These are phyloP conservation scores for Amiota minor DNA, from an alignment of 2,888 invertebrate species.

Conservation along the genomic window DNA sequence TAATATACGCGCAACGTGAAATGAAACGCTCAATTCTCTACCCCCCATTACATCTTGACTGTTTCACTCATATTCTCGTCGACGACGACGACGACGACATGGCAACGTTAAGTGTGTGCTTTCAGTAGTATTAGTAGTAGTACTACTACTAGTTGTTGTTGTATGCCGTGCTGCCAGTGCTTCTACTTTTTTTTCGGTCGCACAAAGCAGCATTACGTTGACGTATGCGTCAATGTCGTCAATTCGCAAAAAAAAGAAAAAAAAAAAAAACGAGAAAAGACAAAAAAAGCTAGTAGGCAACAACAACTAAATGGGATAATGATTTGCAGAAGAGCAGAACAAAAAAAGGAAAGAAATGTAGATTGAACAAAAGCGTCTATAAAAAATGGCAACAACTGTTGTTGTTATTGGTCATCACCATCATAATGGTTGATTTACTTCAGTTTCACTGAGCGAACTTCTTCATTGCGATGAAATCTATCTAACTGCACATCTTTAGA, in stretches of 20 bases:
- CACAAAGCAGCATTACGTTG: constrained; percentile 43
- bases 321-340: background rate
- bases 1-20: background rate
- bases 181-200: constrained; percentile 50
- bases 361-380: background rate
- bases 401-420: background rate
- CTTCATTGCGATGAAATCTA: no score
- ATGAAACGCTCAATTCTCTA: background rate
- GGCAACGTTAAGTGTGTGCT: constrained; percentile 55
- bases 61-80: constrained; percentile 39
- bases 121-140: constrained; percentile 39
- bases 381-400: constrained; percentile 8
- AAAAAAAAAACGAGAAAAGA: constrained; percentile 15
- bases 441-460: no score
- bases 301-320: background rate
- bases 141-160: constrained; percentile 23
- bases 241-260: constrained; percentile 46
- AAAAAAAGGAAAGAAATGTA: constrained; percentile 12
- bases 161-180: constrained; percentile 36
- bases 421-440: no score
- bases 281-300: constrained; percentile 33
- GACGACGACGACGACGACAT: constrained; percentile 48
- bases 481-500: no score
- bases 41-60: background rate
- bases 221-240: constrained; percentile 58